These are phyloP conservation scores for Ctena decussata DNA, from an alignment of 2,888 invertebrate species.

Conservation along the genomic window DNA sequence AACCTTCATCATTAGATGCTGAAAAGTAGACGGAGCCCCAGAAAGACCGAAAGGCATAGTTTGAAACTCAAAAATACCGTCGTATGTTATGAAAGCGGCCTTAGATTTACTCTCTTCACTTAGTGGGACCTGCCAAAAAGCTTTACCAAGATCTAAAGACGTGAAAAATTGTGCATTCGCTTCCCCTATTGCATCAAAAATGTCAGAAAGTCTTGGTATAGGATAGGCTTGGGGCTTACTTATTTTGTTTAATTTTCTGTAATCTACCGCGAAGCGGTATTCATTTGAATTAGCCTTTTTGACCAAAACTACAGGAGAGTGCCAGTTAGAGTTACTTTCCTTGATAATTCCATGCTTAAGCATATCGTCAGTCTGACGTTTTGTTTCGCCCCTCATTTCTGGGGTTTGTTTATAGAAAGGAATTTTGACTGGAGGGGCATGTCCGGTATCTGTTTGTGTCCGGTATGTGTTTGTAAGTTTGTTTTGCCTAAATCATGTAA, in stretches of 20 bases:
- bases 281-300: conserved; percentile 21
- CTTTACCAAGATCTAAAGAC: no score
- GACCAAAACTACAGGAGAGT: conserved; percentile 53
- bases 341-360: conserved; percentile 30
- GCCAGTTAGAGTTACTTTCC: conserved; percentile 49
- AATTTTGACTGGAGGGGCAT: conserved; percentile 30
- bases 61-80: conserved; percentile 25
- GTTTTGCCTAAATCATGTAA: conserved; percentile 51
- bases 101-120: not conserved
- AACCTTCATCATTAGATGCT: conserved; percentile 42
- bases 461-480: conserved; percentile 27
- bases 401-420: conserved; percentile 50
- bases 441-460: conserved; percentile 40
- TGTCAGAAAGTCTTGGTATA: not conserved
- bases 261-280: not conserved
- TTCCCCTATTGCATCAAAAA: no score
- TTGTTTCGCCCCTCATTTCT: conserved; percentile 22
- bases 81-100: not conserved
- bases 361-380: conserved; percentile 28
- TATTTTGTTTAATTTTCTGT: not conserved
- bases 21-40: conserved; percentile 40
- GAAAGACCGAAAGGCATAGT: no score
- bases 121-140: no score
- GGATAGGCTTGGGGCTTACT: not conserved
- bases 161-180: no score